Percentiles rank a stretch among this genome's conserved stretches.
Conservation (phyloP, 2,888 invertebrate species). For the Pycnomerus fuliginosus region DNA sequence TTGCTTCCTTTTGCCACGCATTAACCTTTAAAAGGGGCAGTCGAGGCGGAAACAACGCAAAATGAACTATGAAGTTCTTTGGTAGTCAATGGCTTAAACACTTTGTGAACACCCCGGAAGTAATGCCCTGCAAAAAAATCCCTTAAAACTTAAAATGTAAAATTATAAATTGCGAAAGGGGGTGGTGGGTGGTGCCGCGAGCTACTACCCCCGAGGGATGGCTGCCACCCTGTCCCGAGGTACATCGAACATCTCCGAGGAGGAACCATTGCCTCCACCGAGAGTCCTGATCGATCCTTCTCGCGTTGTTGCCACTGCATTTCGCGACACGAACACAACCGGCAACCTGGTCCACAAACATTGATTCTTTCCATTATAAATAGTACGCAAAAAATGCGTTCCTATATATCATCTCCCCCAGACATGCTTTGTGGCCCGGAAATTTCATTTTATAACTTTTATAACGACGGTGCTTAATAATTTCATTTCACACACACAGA, state of each 20-base stretch:
- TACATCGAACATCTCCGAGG: constrained; percentile 45
- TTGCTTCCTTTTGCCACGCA: constrained; percentile 51
- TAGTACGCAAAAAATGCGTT: constrained; percentile 55
- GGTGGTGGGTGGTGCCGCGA: too few species aligned
- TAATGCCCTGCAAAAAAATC: too few species aligned
- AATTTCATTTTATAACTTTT: constrained; percentile 55
- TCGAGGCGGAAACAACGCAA: constrained; percentile 48
- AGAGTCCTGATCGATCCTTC: constrained; percentile 43
- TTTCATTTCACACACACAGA: constrained; percentile 48
- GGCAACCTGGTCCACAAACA: constrained; percentile 45
- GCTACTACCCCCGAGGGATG: constrained; percentile 9
- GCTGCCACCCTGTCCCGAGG: constrained; percentile 32
- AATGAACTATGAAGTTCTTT: constrained; percentile 48
- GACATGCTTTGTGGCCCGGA: constrained; percentile 54
- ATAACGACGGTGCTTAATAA: constrained; percentile 50
- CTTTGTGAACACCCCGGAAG: too few species aligned
- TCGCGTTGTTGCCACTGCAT: constrained; percentile 42
- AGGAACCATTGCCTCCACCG: constrained; percentile 42
- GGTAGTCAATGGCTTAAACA: constrained; percentile 47
- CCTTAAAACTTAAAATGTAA: too few species aligned
- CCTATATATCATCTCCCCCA: constrained; percentile 53
- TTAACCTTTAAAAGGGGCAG: constrained; percentile 51
- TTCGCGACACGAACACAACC: constrained; percentile 37
- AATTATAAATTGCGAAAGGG: too few species aligned
- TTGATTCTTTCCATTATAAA: constrained; percentile 55